phyloP scores from a whole-genome alignment of 2,113 vertebrate species.

The Trogon surrucura region DNA sequence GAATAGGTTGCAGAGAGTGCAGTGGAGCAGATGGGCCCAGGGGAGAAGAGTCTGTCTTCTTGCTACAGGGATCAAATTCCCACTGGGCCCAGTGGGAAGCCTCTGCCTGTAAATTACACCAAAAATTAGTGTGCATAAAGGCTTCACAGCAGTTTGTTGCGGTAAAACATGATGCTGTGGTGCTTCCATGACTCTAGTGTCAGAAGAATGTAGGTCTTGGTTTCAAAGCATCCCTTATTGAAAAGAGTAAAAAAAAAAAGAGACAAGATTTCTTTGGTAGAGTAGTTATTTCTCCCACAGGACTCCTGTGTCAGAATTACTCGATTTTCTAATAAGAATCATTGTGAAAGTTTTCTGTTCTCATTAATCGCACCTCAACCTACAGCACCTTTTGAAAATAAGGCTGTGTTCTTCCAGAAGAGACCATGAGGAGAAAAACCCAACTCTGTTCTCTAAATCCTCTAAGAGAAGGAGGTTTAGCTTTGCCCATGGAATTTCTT shows the following conservation, averaged over 20 bases:
- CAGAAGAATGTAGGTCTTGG: background rate
- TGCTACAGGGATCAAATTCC: conserved; percentile 10
- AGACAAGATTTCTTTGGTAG: background rate
- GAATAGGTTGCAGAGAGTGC: background rate
- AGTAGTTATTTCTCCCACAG: background rate
- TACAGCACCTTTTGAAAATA: conserved; percentile 2
- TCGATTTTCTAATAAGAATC: conserved; percentile 34
- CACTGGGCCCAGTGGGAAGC: background rate
- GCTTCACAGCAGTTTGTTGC: background rate
- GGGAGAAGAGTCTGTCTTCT: background rate
- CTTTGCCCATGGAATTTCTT: background rate
- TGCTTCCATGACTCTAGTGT: background rate
- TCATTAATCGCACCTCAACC: conserved; percentile 16
- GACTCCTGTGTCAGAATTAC: background rate
- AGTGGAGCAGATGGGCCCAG: background rate
- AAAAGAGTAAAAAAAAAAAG: background rate
- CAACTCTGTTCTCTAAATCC: background rate
- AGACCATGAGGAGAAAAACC: background rate
- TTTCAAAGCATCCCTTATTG: background rate
- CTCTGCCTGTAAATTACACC: background rate
- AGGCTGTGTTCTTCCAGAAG: background rate
- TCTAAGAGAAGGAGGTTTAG: background rate
- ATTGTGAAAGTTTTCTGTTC: background rate
- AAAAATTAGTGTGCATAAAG: conserved; percentile 22
- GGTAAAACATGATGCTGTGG: background rate